Percentiles rank a stretch among this genome's conserved stretches.
Evolutionary conservation across 2,113 vertebrate genomes (phyloP).

Genomic region (Craseonycteris thonglongyai): DNA sequence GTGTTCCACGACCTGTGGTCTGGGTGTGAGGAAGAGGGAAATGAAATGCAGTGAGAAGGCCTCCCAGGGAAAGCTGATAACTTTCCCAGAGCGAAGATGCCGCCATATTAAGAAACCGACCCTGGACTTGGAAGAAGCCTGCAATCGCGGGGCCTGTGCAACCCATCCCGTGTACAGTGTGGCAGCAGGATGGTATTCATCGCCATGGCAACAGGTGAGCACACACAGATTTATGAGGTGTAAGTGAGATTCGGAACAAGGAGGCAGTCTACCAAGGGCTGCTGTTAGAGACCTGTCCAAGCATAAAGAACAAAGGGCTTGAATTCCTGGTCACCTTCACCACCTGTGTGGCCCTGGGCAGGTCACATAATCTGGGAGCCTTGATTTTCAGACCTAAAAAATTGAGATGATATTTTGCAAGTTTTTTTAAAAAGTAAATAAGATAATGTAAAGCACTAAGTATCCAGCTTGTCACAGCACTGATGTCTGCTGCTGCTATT

Average conservation of each 20-base stretch:
- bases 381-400: neutral
- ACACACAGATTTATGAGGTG: accelerated
- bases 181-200: conserved; percentile 89
- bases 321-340: neutral
- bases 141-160: conserved; percentile 83
- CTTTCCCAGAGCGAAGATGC: conserved; percentile 89
- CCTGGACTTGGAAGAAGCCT: conserved; percentile 86
- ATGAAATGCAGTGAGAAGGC: conserved; percentile 90
- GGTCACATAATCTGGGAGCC: neutral
- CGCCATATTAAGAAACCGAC: conserved; percentile 87
- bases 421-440: neutral
- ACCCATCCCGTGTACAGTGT: conserved; percentile 59
- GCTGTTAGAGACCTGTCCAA: neutral
- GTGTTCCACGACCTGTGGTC: conserved; percentile 92
- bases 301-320: neutral
- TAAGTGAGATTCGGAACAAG: too few species aligned
- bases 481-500: neutral
- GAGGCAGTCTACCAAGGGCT: accelerated
- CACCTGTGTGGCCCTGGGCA: neutral
- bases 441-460: neutral
- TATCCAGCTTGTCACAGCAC: neutral
- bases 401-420: neutral
- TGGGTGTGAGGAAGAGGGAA: conserved; percentile 85
- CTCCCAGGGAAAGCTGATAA: conserved; percentile 82
- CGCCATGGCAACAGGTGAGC: conserved; percentile 94